These are phyloP conservation scores for Drosophila vallismaia DNA, from an alignment of 2,888 invertebrate species.

Conservation along the genomic window DNA sequence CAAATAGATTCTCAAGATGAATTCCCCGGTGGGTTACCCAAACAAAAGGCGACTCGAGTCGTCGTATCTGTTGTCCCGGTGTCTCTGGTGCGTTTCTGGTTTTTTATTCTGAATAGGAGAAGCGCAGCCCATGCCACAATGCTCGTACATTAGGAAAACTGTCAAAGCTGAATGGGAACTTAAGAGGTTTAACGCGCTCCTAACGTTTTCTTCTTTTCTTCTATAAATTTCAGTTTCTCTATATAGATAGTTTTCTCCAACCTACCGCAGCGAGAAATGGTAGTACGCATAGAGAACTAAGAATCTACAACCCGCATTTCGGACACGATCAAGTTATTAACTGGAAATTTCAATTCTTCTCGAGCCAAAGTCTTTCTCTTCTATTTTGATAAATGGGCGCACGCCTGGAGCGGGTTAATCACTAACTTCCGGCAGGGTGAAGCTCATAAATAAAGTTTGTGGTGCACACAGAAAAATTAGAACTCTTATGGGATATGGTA, in stretches of 20 bases:
- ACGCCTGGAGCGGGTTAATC: conserved; percentile 21
- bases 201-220: conserved; percentile 51
- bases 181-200: conserved; percentile 76
- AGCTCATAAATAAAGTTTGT: conserved; percentile 47
- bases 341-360: conserved; percentile 31
- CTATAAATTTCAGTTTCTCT: conserved; percentile 33
- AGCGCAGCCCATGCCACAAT: conserved; percentile 65
- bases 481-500: too few relatives aligned
- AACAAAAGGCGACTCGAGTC: conserved; percentile 61
- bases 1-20: conserved; percentile 63
- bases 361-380: not conserved
- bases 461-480: not conserved
- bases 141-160: conserved; percentile 65
- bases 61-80: conserved; percentile 10
- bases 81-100: conserved; percentile 9
- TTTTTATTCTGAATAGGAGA: conserved; percentile 45
- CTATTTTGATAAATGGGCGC: conserved; percentile 59
- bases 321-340: conserved; percentile 64
- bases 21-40: conserved; percentile 27
- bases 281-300: not conserved
- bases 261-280: conserved; percentile 64
- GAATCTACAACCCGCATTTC: conserved; percentile 52
- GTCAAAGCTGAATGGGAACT: conserved; percentile 78
- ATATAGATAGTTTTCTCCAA: conserved; percentile 17
- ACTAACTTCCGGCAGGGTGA: conserved; percentile 59